Base-by-base conservation (phyloP, 2,888 invertebrate species). In the Eumerus sabulonum region DNA sequence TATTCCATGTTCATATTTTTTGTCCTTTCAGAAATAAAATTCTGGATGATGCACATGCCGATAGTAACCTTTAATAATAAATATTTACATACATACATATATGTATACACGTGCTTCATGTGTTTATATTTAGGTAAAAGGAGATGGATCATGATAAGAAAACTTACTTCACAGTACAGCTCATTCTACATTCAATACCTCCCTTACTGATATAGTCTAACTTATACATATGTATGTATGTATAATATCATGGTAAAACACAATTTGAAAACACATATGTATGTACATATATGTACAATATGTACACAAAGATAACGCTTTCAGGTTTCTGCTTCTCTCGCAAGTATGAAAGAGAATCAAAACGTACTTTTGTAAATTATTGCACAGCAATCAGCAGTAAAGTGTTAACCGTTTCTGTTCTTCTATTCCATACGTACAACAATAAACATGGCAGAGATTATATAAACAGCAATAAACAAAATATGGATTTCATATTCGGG, bases 51-150 rank as follows among this genome's bases (percentile, higher is more conserved):
- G 76, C 72, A 72, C 62, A 67, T 57, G 72, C 19, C 5, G 72
- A 77, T 77, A 72, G 72, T 57, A 67, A 72, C 72, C 62, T 77
- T 48, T n/a, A n/a, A n/a, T n/a, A n/a, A n/a, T n/a, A n/a, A n/a
- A n/a, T n/a, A n/a, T n/a, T n/a, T 54, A 71, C 66, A 71, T 71
- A 66, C 60, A 71, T 76, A 71, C 66, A 59, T 44, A 36, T 9
- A 35, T 13, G 9, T 40, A 62, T 1, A 51, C n/a, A 38, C 9
- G 36, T n/a, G n/a, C n/a, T n/a, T n/a, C n/a, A n/a, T n/a, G n/a
- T n/a, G 13, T n/a, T 42, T 38, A 54, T 54, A 60, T 62, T 70
- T 53, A 62, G 35, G 53, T 70, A 54, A 54, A 54, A 70, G 54
- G 53, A 54, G 5, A 53, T 54, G 16, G 53, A 62, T 47, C 36